These are phyloP conservation scores for Macrocentrus cingulum DNA, from an alignment of 1,140 invertebrate genomes.

Conservation along the genomic window DNA sequence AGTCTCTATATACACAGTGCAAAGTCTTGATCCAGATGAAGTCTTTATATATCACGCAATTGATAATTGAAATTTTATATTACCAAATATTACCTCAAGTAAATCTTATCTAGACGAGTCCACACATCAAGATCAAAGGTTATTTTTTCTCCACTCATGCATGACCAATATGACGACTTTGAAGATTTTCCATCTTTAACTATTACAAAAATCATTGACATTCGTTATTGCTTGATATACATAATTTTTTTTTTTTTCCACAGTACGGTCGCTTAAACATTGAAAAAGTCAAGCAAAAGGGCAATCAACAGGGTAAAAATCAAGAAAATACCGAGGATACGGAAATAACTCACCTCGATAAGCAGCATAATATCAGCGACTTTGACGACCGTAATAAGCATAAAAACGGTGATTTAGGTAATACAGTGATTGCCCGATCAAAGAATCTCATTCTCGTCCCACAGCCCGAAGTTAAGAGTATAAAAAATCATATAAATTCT, in stretches of 20 bases:
- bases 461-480: constrained; percentile 58
- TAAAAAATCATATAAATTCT: constrained; percentile 39
- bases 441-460: constrained; percentile 67
- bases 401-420: constrained; percentile 47
- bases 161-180: too few species aligned
- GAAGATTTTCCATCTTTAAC: neutral
- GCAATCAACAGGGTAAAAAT: constrained; percentile 54
- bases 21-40: too few species aligned
- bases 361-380: constrained; percentile 21
- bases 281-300: constrained; percentile 68
- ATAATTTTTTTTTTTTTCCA: constrained; percentile 43
- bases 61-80: too few species aligned
- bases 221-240: neutral
- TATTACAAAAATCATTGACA: neutral
- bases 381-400: constrained; percentile 34
- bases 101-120: neutral
- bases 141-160: neutral
- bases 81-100: neutral
- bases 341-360: constrained; percentile 37
- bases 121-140: constrained; percentile 7
- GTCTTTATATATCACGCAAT: too few species aligned
- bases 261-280: constrained; percentile 80
- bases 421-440: constrained; percentile 61
- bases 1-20: too few species aligned
- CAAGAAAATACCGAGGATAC: constrained; percentile 59